Conservation (phyloP, 2,888 invertebrate species). For the Drosophila longiperda region DNA sequence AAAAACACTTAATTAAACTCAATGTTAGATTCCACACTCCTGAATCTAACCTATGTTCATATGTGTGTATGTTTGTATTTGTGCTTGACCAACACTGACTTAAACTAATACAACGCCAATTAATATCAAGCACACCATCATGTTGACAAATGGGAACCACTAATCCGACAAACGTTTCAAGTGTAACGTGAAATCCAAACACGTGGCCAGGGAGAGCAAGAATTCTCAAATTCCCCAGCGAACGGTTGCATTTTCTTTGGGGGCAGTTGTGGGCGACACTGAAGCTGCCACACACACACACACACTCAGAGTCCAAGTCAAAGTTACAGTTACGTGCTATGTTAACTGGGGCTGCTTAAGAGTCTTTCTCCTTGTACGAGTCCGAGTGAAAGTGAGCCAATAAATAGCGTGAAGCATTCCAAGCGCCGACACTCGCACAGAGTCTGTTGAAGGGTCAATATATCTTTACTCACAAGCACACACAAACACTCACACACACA, state of each 20-base stretch:
- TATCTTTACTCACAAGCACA: slow-evolving; percentile 65
- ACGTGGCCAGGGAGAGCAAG: slow-evolving; percentile 62
- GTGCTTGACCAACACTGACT: slow-evolving; percentile 41
- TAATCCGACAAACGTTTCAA: slow-evolving; percentile 64
- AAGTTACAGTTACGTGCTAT: slow-evolving; percentile 17
- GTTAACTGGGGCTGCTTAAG: slow-evolving; percentile 1
- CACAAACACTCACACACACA: slow-evolving; percentile 25
- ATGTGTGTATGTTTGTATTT: background rate
- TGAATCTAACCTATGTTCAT: background rate
- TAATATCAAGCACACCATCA: slow-evolving; percentile 69
- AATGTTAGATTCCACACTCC: slow-evolving; percentile 18
- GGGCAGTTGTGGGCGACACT: slow-evolving; percentile 45
- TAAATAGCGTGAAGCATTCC: slow-evolving; percentile 78
- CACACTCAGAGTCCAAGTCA: slow-evolving; percentile 2
- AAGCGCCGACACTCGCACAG: slow-evolving; percentile 54
- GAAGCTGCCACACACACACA: slow-evolving; percentile 25
- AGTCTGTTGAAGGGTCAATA: slow-evolving; percentile 80
- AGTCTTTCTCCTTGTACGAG: slow-evolving; percentile 9
- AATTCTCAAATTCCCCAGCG: slow-evolving; percentile 69
- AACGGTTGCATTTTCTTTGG: slow-evolving; percentile 34
- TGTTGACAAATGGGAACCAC: slow-evolving; percentile 78
- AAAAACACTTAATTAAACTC: slow-evolving; percentile 18
- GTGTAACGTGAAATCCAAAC: slow-evolving; percentile 69
- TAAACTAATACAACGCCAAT: slow-evolving; percentile 70
- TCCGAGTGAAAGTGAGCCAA: slow-evolving; percentile 78